These are phyloP conservation scores for Drosophila busckii DNA, from an alignment of 1,140 invertebrate species.

Conservation along the genomic window DNA sequence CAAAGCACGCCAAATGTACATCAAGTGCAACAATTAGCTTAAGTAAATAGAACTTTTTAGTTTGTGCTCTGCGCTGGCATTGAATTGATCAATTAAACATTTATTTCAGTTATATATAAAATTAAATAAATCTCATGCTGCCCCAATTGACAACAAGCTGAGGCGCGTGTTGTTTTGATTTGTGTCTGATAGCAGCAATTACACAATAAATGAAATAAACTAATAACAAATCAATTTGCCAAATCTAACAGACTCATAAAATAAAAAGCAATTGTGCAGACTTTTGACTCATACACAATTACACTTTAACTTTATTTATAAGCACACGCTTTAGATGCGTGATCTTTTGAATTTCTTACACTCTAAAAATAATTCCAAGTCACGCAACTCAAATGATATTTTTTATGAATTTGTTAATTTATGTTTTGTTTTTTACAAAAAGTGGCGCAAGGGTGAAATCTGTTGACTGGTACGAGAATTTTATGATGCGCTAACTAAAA, in stretches of 20 bases:
- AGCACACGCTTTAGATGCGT: conserved; percentile 15
- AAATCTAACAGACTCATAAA: conserved; percentile 40
- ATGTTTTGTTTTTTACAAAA: conserved; percentile 10
- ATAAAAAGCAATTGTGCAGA: no score
- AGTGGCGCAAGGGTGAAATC: conserved; percentile 45
- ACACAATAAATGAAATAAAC: no score
- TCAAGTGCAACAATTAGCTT: conserved; percentile 67
- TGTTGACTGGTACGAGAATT: no score
- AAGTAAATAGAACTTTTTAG: conserved; percentile 63
- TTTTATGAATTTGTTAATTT: conserved; percentile 45
- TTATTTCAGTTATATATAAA: no score
- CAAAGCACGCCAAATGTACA: conserved; percentile 33
- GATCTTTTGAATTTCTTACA: conserved; percentile 16
- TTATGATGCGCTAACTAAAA: no score
- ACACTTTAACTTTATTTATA: background rate
- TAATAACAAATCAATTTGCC: conserved; percentile 48
- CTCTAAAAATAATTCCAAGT: conserved; percentile 21
- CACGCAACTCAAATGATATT: conserved; percentile 46
- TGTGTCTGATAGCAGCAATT: no score
- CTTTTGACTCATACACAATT: no score
- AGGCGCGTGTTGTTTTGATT: conserved; percentile 38
- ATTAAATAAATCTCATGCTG: conserved; percentile 33
- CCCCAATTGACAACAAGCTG: conserved; percentile 52
- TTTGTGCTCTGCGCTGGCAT: background rate
- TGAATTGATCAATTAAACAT: no score